Evolutionary conservation across 2,888 invertebrate species (phyloP).

Genomic region (Idaea biselata): DNA sequence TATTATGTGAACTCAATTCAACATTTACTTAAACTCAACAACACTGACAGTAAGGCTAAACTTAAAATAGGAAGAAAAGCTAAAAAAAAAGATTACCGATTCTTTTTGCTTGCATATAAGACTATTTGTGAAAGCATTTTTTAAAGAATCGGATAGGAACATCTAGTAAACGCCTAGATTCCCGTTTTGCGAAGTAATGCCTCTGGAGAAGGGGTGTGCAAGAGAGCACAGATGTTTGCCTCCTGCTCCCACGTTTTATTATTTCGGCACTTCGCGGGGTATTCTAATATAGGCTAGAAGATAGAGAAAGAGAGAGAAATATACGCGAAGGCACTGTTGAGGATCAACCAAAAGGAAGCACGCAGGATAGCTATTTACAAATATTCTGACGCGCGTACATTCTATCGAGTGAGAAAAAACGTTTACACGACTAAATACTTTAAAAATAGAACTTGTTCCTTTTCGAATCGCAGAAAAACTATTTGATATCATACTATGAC

Average conservation of each 20-base stretch:
- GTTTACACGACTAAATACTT: background rate
- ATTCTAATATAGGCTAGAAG: background rate
- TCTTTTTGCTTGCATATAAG: background rate
- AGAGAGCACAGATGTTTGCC: background rate
- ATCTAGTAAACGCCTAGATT: background rate
- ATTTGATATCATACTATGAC: too few relatives aligned
- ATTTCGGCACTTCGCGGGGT: background rate
- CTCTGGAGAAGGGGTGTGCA: background rate
- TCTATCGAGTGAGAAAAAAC: background rate
- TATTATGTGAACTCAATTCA: background rate
- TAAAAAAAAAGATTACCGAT: background rate
- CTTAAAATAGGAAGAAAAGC: background rate
- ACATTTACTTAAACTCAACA: background rate
- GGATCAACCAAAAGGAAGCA: background rate
- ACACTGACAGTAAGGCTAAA: too few relatives aligned
- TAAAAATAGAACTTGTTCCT: background rate
- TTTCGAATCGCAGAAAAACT: too few relatives aligned
- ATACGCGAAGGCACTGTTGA: background rate
- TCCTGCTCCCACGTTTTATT: background rate
- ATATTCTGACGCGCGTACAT: background rate
- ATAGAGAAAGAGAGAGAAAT: background rate
- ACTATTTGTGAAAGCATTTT: background rate
- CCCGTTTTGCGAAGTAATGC: background rate
- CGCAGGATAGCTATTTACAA: conserved; percentile 1
- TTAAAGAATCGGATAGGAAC: background rate